Evolutionary conservation across 2,113 vertebrate species (phyloP).

Genomic region (Rhabdornis inornatus): DNA sequence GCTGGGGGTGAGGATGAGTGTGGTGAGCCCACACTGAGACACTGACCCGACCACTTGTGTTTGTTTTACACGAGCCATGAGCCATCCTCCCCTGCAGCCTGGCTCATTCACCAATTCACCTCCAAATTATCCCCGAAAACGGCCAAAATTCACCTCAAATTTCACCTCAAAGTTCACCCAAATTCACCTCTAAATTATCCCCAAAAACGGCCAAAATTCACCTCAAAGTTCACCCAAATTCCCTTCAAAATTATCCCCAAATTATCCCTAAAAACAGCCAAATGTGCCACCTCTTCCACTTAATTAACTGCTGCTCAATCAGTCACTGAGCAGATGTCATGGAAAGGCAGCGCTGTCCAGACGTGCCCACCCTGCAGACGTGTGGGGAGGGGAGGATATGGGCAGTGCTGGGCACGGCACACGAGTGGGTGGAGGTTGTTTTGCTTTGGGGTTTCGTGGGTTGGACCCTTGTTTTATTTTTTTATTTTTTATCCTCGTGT

Average conservation of each 20-base stretch:
- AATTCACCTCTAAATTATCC: too few species aligned
- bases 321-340: not conserved
- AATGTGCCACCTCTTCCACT: not conserved
- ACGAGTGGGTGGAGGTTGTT: constrained; percentile 48
- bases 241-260: too few species aligned
- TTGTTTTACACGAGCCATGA: not conserved
- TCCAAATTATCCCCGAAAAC: too few species aligned
- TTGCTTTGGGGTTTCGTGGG: constrained; percentile 55
- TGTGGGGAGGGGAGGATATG: constrained; percentile 32
- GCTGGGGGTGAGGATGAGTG: not conserved
- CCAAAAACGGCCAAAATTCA: too few species aligned
- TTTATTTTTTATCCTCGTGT: not conserved
- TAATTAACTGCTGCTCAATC: not conserved
- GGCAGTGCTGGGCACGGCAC: not conserved
- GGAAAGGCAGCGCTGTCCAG: constrained; percentile 19
- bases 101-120: not conserved
- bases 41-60: rapidly evolving
- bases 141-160: too few species aligned
- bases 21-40: not conserved
- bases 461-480: constrained; percentile 30
- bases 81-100: not conserved
- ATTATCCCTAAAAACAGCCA: too few species aligned
- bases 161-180: too few species aligned
- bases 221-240: too few species aligned
- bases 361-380: not conserved